Base-by-base conservation (phyloP, 2,113 vertebrate species). In the Accipiter cooperii region DNA sequence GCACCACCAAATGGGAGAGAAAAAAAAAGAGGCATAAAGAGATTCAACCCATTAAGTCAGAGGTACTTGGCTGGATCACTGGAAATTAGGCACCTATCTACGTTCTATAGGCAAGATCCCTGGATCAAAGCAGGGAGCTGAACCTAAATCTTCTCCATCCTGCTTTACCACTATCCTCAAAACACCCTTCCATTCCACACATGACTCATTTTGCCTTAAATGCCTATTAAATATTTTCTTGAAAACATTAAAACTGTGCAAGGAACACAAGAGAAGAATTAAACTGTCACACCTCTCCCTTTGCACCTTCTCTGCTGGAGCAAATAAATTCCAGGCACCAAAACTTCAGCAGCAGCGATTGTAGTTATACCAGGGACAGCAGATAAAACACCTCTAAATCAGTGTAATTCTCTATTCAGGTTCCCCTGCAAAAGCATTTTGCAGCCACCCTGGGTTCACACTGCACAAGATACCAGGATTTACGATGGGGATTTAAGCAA, bases 321-420 rank as follows among this genome's bases (percentile, higher is more conserved):
- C 87, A 96, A 96, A 95, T 87, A 93, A 95, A 93, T 96, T 96
- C 96, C 93, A 96, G 95, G 68, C 90, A 85, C 78, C 94, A 92
- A 54, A 94, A 79, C 63, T 85, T 61, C 58, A 91, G 87, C 78
- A 77, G 74, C 49, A 86, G 51, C 0, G 0, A 60, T 15, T 90
- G 78, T 71, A 94, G 68, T 75, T 74, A 73, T 85, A 93, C 49
- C 84, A 94, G 75, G 84, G 85, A 92, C 84, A 94, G 82, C 71
- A 73, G 95, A 93, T 77, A 97, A 97, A 97, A 97, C 95, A 95
- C 89, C 91, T 93, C 91, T 96, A 97, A 97, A 96, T 91, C 74
- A 0, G 54, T 79, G 69, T 94, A 89, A 96, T 93, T 97, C 89
- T 94, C 87, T 70, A 87, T 95, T 97, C 89, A 96, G 61, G 44